phyloP scores from a whole-genome alignment of 2,888 invertebrate species.

The Neria commutata region DNA sequence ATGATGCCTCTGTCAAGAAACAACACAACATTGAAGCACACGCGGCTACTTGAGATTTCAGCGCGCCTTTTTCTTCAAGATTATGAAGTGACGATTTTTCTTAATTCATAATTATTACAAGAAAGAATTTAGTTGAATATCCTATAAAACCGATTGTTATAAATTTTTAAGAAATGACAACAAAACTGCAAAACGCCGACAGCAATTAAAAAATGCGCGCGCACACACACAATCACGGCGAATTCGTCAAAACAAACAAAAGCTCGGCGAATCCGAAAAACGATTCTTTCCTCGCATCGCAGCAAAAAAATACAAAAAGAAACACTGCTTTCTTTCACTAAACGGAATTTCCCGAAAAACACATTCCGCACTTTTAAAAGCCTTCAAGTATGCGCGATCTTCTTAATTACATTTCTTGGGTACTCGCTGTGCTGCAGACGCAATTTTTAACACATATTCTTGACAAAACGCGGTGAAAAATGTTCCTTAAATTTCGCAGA shows the following conservation, averaged over 20 bases:
- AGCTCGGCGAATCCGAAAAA: constrained; percentile 55
- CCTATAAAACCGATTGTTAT: too few relatives aligned
- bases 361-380: constrained; percentile 32
- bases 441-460: not conserved
- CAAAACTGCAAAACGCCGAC: constrained; percentile 41
- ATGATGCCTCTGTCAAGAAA: constrained; percentile 2
- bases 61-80: not conserved
- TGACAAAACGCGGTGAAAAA: constrained; percentile 27
- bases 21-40: constrained; percentile 14
- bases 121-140: too few relatives aligned
- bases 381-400: not conserved
- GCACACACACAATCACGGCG: constrained; percentile 43
- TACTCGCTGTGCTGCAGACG: not conserved
- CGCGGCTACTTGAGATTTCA: not conserved
- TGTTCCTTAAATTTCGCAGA: constrained; percentile 49
- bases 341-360: not conserved
- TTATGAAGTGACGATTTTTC: not conserved
- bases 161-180: constrained; percentile 2
- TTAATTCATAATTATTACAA: too few relatives aligned
- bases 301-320: constrained; percentile 47
- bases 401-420: not conserved
- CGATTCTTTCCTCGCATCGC: constrained; percentile 41
- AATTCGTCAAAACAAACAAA: constrained; percentile 49
- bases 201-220: constrained; percentile 11
- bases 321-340: constrained; percentile 37